Evolutionary conservation across 1,140 invertebrate species (phyloP).

Genomic region (Hylyphantes graminicola): DNA sequence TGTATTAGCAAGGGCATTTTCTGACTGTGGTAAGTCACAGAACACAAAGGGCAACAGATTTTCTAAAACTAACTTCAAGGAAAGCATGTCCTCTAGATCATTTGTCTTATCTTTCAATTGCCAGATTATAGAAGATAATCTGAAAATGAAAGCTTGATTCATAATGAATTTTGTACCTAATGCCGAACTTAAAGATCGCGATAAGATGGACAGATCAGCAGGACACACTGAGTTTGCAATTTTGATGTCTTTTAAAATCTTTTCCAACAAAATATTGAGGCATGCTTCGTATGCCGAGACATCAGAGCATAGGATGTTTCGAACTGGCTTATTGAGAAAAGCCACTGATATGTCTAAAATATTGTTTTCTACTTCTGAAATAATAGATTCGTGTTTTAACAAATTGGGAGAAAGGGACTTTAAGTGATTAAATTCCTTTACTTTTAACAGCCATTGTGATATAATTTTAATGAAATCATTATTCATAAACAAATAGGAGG

Average conservation of each 20-base stretch:
- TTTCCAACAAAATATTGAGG: slow-evolving; percentile 51
- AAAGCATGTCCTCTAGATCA: background rate
- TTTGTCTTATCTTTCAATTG: slow-evolving; percentile 31
- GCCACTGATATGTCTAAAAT: background rate
- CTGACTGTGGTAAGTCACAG: slow-evolving; percentile 11
- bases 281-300: slow-evolving; percentile 9
- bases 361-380: slow-evolving; percentile 13
- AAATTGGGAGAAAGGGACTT: background rate
- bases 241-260: slow-evolving; percentile 40
- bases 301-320: background rate
- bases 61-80: slow-evolving; percentile 13
- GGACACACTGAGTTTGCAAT: slow-evolving; percentile 7
- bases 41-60: slow-evolving; percentile 33
- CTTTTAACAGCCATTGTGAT: slow-evolving; percentile 29
- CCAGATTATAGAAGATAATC: slow-evolving; percentile 41
- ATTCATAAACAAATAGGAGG: slow-evolving; percentile 32
- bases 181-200: slow-evolving; percentile 12
- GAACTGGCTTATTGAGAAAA: slow-evolving; percentile 7
- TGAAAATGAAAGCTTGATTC: slow-evolving; percentile 31
- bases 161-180: background rate
- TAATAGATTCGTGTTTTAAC: background rate
- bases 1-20: background rate
- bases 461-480: slow-evolving; percentile 11
- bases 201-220: slow-evolving; percentile 12
- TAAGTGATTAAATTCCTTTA: background rate